Conservation (phyloP, 2,113 vertebrate genomes). For the Tragelaphus imberbis region DNA sequence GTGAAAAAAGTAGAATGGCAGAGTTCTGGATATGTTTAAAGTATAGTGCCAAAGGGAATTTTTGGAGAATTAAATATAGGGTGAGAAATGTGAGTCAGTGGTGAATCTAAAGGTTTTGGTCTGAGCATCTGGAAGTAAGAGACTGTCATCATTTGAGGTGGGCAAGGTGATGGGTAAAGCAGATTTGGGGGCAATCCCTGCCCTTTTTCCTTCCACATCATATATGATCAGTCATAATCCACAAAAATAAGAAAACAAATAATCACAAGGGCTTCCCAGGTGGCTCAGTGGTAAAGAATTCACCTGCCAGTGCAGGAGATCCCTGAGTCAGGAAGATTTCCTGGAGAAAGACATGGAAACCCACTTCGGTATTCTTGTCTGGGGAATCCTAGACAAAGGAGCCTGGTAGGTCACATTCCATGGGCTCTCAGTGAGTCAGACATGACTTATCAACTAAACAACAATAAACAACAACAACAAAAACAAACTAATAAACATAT, state of each 20-base stretch:
- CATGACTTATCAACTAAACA: background rate
- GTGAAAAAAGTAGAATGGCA: fast-evolving
- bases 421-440: background rate
- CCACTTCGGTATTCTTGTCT: fast-evolving
- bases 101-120: background rate
- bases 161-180: fast-evolving
- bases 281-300: background rate
- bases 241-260: background rate
- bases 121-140: background rate
- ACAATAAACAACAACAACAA: background rate
- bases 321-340: background rate
- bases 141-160: background rate
- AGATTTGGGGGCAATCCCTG: background rate
- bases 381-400: background rate
- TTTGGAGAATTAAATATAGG: fast-evolving
- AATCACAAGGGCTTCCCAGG: background rate
- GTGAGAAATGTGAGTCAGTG: background rate
- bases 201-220: background rate
- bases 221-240: background rate
- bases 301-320: background rate
- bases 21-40: fast-evolving
- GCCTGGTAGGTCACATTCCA: fast-evolving
- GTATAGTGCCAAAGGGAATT: background rate
- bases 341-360: background rate
- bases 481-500: background rate